phyloP scores from a whole-genome alignment of 2,113 vertebrate genomes.

The Embiotoca jacksoni region DNA sequence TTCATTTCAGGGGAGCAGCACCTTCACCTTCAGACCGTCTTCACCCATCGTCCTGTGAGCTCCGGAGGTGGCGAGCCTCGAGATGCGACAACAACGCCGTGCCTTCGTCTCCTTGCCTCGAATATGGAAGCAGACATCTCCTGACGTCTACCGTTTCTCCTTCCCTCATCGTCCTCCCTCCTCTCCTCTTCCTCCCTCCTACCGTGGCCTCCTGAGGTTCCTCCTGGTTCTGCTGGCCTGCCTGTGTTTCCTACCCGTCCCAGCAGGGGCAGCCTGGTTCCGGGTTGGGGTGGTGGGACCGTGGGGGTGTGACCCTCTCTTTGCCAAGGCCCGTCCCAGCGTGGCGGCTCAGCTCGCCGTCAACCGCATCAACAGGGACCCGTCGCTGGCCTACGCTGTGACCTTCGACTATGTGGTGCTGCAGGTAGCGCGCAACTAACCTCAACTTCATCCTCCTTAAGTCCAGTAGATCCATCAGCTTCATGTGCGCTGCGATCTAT shows the following conservation, averaged over 20 bases:
- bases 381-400: constrained; percentile 65
- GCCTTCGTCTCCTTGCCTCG: constrained; percentile 37
- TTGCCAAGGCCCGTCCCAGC: constrained; percentile 84
- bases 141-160: background rate
- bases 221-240: constrained; percentile 56
- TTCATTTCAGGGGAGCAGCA: constrained; percentile 27
- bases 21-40: constrained; percentile 2
- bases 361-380: constrained; percentile 84
- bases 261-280: constrained; percentile 65
- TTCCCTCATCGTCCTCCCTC: background rate
- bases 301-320: constrained; percentile 86
- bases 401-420: constrained; percentile 84
- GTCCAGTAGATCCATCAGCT: too few relatives aligned
- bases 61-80: background rate
- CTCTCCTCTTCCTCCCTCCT: background rate
- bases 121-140: constrained; percentile 27
- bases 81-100: constrained; percentile 40
- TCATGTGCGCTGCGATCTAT: too few relatives aligned
- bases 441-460: background rate
- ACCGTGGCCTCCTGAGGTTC: constrained; percentile 16
- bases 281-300: constrained; percentile 85
- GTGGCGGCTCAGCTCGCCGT: constrained; percentile 84
- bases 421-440: constrained; percentile 67
- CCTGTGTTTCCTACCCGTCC: constrained; percentile 47
- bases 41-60: constrained; percentile 21